Conservation (phyloP, 2,888 invertebrate species). For the Aleiodes testaceus region DNA sequence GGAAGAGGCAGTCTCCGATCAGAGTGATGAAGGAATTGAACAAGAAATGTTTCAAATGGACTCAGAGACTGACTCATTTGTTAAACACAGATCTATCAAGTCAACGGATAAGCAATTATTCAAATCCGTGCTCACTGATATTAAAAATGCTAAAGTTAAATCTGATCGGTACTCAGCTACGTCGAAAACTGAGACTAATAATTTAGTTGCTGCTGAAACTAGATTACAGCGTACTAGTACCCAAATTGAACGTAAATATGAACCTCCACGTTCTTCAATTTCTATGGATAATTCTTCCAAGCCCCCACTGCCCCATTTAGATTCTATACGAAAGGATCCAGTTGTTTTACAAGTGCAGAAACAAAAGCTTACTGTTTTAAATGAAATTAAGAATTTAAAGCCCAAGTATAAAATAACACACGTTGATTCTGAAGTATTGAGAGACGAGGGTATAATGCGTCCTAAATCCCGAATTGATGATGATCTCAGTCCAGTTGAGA, state of each 20-base stretch:
- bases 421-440: slow-evolving; percentile 69
- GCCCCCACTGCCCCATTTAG: slow-evolving; percentile 59
- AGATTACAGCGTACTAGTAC: slow-evolving; percentile 67
- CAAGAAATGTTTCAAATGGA: slow-evolving; percentile 86
- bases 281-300: slow-evolving; percentile 58
- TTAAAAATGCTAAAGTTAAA: slow-evolving; percentile 57
- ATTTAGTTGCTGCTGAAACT: slow-evolving; percentile 64
- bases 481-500: slow-evolving; percentile 65
- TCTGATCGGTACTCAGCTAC: slow-evolving; percentile 66
- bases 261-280: slow-evolving; percentile 59
- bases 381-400: slow-evolving; percentile 66
- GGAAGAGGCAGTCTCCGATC: slow-evolving; percentile 65
- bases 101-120: slow-evolving; percentile 63
- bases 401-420: slow-evolving; percentile 70
- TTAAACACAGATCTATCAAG: slow-evolving; percentile 66
- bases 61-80: slow-evolving; percentile 70
- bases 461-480: slow-evolving; percentile 71
- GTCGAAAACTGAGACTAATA: slow-evolving; percentile 47
- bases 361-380: slow-evolving; percentile 67
- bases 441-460: slow-evolving; percentile 71
- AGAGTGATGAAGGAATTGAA: slow-evolving; percentile 74
- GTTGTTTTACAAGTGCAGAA: slow-evolving; percentile 66
- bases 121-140: slow-evolving; percentile 65
- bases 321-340: slow-evolving; percentile 64
- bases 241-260: slow-evolving; percentile 66